Base-by-base conservation (phyloP, 2,888 invertebrate genomes). In the Ligdia adustata region DNA sequence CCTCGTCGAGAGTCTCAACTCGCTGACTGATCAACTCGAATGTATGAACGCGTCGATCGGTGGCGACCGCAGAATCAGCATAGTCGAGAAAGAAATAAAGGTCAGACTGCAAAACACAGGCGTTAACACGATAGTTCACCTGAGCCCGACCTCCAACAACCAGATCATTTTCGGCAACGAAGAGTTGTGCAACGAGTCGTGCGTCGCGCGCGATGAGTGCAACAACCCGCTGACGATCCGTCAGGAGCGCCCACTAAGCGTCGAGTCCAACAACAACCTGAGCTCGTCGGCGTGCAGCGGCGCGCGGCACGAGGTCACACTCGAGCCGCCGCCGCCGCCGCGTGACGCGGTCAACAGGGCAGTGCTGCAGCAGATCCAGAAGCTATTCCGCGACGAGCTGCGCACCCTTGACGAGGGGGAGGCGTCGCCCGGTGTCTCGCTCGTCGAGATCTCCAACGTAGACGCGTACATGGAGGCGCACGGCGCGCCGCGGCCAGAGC, bases 61-160 rank as follows among this genome's bases (percentile, higher is more conserved):
- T 1, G 72, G 68, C 35, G 83, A 82, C 41, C 71, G 82, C 12
- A 82, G 78, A 60, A 74, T 90, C 18, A 87, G 78, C 60, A 82
- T 91, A 1, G 79, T 90, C 14, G 90, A 90, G 57, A 90, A 90
- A 60, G 90, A 91, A 69, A 91, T 91, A 37, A 90, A 90, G 64
- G 88, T 91, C 1, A 88, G 84, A 46, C 57, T 91, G 40, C 90
- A 90, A 59, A 89, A 90, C 55, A 81, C 88, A 2, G 90, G 85
- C 13, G 86, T 90, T 1, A 89, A 89, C 43, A 89, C 89, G 0
- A 82, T 89, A 34, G 89, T 89, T n/a, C 90, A 90, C 56, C 66
- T 89, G 31, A 89, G 89, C 47, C 89, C 89, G 1, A 87, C 87
- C 9, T 88, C 90, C 12, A 90, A 89, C 58, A 81, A 90, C 52